Base-by-base conservation (phyloP, 2,113 vertebrate species). In the Halcyon senegalensis region DNA sequence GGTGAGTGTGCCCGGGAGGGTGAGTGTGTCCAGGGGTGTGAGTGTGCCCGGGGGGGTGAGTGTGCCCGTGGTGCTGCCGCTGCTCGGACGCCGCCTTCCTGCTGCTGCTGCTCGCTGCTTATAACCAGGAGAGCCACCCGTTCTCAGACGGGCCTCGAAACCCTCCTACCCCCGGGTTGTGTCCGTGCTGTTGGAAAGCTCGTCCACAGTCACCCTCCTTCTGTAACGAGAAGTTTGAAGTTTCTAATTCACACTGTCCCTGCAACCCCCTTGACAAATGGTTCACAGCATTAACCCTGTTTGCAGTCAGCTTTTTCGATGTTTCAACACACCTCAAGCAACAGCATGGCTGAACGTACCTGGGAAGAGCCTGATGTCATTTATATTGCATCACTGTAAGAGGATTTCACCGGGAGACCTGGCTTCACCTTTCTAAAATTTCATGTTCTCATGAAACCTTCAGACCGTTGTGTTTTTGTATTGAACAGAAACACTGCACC, bases 341-440 rank as follows among this genome's bases (percentile, higher is more conserved):
- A 23, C 2, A 48, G 13, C 10, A 5, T 5, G 27, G 48, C 25
- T 6, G 8, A 21, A 73, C 17, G 2, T 10, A 58, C 11, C 46
- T 28, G 37, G 5, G 35, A 27, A 18, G n/a, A 83, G n/a, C 48
- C 48, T 27, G 37, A 5, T 15, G 39, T 25, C 24, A 31, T 46
- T 60, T 5, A 2, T 6, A 2, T 37, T 68, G 18, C n/a, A 6
- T 56, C 50, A 33, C 15, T 2, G 5, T n/a, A 19, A 41, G 28
- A 8, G 0, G 0, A 24, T 41, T 82, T 48, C 73, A 69, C 16
- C 0, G 1, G 44, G 28, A 76, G 33, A 70, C 10, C 4, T 13
- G 14, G 9, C 56, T 78, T 59, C 51, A 9, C 0, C 0, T 51
- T 84, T 37, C 21, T 68, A 4, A 56, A 69, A 56, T 62, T 37